These are phyloP conservation scores for Micrasema longulum DNA, from an alignment of 1,140 invertebrate species.

Conservation along the genomic window DNA sequence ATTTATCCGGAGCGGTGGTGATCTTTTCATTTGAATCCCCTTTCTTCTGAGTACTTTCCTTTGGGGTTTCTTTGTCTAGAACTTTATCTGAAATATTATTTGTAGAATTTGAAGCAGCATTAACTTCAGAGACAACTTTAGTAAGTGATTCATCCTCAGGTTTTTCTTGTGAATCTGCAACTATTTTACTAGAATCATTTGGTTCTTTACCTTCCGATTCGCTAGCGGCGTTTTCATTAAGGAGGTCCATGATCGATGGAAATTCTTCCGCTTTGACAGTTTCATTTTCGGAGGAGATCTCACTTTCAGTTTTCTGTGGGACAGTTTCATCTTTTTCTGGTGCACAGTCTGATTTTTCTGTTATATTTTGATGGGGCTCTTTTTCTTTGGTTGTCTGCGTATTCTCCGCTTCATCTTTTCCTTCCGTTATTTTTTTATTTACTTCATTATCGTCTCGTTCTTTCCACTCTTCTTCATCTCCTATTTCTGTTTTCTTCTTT, in stretches of 20 bases:
- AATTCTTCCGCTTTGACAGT: constrained; percentile 62
- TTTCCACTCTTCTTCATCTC: constrained; percentile 6
- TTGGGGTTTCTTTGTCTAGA: not conserved
- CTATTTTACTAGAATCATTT: constrained; percentile 11
- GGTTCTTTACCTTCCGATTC: constrained; percentile 6
- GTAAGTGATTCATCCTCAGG: constrained; percentile 7
- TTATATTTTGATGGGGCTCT: not conserved
- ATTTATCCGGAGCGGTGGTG: not conserved
- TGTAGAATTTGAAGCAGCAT: not conserved
- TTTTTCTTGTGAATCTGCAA: constrained; percentile 1
- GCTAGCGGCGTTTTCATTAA: constrained; percentile 60
- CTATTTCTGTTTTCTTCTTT: constrained; percentile 1
- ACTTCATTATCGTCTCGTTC: not conserved
- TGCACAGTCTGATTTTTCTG: constrained; percentile 15
- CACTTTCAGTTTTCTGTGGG: constrained; percentile 8
- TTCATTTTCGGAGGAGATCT: constrained; percentile 1
- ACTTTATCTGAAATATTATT: not conserved
- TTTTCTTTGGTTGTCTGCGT: not conserved
- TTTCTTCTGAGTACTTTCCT: constrained; percentile 1
- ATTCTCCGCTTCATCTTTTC: constrained; percentile 7
- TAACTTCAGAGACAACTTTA: constrained; percentile 10
- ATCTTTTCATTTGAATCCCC: constrained; percentile 5
- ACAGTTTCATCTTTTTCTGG: not conserved
- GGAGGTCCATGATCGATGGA: constrained; percentile 67
- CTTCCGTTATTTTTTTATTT: not conserved